These are phyloP conservation scores for Hyles lineata DNA, from an alignment of 2,888 invertebrate species.

Conservation along the genomic window DNA sequence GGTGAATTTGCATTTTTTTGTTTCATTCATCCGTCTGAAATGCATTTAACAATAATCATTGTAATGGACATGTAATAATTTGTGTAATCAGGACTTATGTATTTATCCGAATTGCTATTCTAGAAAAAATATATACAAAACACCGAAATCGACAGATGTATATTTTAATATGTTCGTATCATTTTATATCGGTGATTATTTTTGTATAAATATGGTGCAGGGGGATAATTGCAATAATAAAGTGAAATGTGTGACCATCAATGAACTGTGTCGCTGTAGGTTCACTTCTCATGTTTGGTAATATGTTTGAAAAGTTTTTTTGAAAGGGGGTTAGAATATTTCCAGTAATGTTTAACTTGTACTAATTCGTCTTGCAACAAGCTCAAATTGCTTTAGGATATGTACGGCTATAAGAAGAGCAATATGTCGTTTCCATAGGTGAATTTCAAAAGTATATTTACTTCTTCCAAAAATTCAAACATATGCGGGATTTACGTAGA, in stretches of 20 bases:
- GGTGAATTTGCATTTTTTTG: constrained; percentile 5
- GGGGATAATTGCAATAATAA: not conserved
- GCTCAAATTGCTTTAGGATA: too few species aligned
- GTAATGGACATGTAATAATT: constrained; percentile 18
- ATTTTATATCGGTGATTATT: not conserved
- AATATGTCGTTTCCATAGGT: too few species aligned
- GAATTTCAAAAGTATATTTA: too few species aligned
- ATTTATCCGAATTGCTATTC: constrained; percentile 22
- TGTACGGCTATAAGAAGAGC: too few species aligned
- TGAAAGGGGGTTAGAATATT: too few species aligned
- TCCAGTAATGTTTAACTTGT: too few species aligned
- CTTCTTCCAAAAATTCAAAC: too few species aligned
- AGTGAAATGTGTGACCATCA: not conserved
- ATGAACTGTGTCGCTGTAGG: too few species aligned
- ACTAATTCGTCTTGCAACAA: too few species aligned
- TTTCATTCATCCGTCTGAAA: constrained; percentile 1
- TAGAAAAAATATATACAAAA: not conserved
- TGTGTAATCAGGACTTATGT: constrained; percentile 21
- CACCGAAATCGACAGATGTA: constrained; percentile 6
- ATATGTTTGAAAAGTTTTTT: too few species aligned
- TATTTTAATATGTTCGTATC: constrained; percentile 13
- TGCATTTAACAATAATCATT: constrained; percentile 20
- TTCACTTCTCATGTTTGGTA: too few species aligned
- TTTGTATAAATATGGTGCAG: constrained; percentile 13
- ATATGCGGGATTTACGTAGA: too few species aligned